Evolutionary conservation across 2,797 vertebrate species (phyloP).

Genomic region (Bucorvus abyssinicus): DNA sequence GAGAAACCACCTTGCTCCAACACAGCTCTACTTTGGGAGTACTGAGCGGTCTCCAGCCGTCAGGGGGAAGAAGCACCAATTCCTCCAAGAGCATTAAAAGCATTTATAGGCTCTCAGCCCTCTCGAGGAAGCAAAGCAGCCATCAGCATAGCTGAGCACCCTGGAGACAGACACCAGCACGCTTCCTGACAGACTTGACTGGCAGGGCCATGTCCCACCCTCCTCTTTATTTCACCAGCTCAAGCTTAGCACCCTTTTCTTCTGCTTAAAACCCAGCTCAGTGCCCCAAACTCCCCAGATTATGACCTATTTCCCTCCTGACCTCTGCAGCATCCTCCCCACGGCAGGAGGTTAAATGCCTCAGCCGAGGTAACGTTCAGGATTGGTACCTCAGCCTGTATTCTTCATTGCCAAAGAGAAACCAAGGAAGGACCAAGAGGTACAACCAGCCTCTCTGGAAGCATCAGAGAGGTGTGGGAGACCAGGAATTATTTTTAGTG

Average conservation of each 20-base stretch:
- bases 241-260: background rate
- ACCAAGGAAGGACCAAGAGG: background rate
- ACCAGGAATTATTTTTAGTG: background rate
- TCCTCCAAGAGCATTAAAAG: background rate
- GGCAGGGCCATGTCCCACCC: background rate
- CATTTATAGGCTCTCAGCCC: background rate
- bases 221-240: background rate
- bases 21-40: background rate
- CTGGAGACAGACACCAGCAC: background rate
- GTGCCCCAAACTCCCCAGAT: rapidly evolving
- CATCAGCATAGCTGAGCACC: background rate
- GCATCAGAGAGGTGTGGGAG: background rate
- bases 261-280: background rate
- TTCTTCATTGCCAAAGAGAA: background rate
- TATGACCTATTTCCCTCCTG: background rate
- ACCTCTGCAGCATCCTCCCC: background rate
- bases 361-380: rapidly evolving
- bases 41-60: rapidly evolving
- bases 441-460: background rate
- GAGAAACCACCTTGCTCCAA: background rate
- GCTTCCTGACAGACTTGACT: background rate
- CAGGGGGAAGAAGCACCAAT: background rate
- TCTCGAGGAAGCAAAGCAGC: background rate
- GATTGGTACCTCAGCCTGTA: rapidly evolving
- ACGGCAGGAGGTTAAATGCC: background rate